Evolutionary conservation across 2,113 vertebrate species (phyloP), one percentile per base, ranked within the genome.

Genomic region (Heteronetta atricapilla): DNA sequence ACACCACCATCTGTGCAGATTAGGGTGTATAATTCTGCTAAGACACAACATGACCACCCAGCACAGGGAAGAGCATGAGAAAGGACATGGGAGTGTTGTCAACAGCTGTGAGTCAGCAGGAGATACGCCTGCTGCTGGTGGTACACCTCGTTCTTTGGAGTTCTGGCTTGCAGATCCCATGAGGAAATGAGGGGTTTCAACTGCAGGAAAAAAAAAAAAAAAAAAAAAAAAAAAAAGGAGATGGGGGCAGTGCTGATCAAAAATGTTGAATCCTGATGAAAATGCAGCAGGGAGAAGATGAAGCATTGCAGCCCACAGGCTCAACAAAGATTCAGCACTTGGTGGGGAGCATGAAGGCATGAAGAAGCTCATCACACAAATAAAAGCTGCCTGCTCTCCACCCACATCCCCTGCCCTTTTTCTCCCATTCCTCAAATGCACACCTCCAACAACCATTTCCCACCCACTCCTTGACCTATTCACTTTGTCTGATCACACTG

Each of bases 11-110:
- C 79, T 80, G 83, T 60, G 76, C 72, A 80, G 48, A 50, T 82
- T 40, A 63, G 79, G 82, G 63, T 66, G 62, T 75, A 62, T 88
- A 67, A 56, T 82, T 93, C 82, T 91, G 79, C 72, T 79, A 17
- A 19, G 8, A 92, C 29, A 29, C 76, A 69, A 26, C 33, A 48
- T 76, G 63, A 90, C 31, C 26, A 58, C 80, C 52, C 31, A 90
- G 72, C 36, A 63, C 52, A 55, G 59, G 48, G 93, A 88, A 25
- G 53, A 93, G 34, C 67, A 68, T 18, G 58, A 74, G 63, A 82
- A 88, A 38, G 67, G 53, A 63, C 34, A 85, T 64, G 0, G 4
- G 48, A 73, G 20, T 7, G 34, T 2, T 94, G 79, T 44, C 4
- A 4, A 64, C 68, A 64, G 62, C 31, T 12, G 25, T 50, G 42